A percentile compares a stretch with the other conserved stretches of the same genome.
phyloP scores from a whole-genome alignment of 1,140 invertebrate species.

The Popillia japonica region DNA sequence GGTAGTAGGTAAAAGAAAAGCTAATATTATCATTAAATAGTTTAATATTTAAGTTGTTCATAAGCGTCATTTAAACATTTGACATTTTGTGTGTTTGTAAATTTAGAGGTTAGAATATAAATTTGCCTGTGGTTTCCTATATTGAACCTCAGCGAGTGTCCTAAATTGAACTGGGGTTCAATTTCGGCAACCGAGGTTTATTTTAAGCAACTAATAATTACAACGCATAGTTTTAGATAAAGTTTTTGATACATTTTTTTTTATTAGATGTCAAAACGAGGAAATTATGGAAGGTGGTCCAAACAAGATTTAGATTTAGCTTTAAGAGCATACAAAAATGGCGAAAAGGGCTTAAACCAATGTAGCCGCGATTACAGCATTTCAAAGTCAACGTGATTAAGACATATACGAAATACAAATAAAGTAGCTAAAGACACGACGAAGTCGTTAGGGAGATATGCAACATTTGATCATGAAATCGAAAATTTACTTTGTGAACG shows the following conservation, averaged over 20 bases:
- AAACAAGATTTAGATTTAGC: constrained; percentile 14
- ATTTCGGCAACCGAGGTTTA: constrained; percentile 17
- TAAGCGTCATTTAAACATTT: neutral
- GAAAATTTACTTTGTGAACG: constrained; percentile 12
- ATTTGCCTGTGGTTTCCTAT: neutral
- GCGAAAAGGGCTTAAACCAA: constrained; percentile 4
- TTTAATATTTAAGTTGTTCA: neutral
- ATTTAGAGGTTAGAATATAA: neutral
- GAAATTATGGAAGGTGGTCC: constrained; percentile 24
- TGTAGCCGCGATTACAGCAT: neutral
- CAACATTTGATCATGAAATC: constrained; percentile 18
- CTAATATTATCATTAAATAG: neutral
- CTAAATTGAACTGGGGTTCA: constrained; percentile 37
- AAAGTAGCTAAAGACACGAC: neutral
- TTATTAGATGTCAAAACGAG: constrained; percentile 13
- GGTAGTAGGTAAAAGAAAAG: neutral
- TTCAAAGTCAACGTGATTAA: neutral
- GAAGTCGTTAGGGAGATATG: constrained; percentile 1
- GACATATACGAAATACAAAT: constrained; percentile 26
- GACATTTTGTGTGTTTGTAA: neutral
- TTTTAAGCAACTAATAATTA: neutral
- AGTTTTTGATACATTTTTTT: neutral
- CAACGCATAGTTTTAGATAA: neutral
- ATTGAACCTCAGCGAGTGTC: neutral
- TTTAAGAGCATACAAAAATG: constrained; percentile 5